phyloP scores from a whole-genome alignment of 2,113 vertebrate species.

The Perca schrenkii region DNA sequence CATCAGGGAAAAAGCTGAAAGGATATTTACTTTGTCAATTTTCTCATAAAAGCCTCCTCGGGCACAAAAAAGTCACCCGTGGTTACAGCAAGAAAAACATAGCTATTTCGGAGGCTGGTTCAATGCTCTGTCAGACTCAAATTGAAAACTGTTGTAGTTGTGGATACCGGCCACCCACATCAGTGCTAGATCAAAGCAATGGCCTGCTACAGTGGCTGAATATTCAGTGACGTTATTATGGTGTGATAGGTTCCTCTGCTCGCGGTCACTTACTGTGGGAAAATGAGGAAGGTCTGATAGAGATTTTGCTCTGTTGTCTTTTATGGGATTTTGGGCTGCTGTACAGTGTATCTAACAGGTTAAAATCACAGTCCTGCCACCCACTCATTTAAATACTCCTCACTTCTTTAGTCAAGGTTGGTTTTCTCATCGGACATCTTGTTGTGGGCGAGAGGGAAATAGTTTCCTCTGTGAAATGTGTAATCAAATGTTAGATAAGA shows the following conservation, averaged over 20 bases:
- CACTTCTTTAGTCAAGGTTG: constrained; percentile 39
- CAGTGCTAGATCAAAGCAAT: constrained; percentile 61
- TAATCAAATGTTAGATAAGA: constrained; percentile 79
- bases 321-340: constrained; percentile 34
- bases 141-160: constrained; percentile 53
- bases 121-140: constrained; percentile 43
- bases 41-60: constrained; percentile 66
- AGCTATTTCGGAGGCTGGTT: constrained; percentile 57
- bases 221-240: constrained; percentile 75
- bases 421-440: constrained; percentile 56
- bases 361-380: constrained; percentile 57
- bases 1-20: constrained; percentile 69
- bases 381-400: constrained; percentile 51
- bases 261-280: constrained; percentile 74
- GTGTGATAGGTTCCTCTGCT: constrained; percentile 65
- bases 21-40: constrained; percentile 75
- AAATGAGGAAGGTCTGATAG: constrained; percentile 68
- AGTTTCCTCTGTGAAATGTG: constrained; percentile 76
- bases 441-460: constrained; percentile 51
- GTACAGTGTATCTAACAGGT: constrained; percentile 51
- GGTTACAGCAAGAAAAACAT: constrained; percentile 59
- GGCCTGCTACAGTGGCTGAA: constrained; percentile 67
- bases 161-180: constrained; percentile 74
- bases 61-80: constrained; percentile 55
- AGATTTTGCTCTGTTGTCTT: constrained; percentile 60